Evolutionary conservation across 2,888 invertebrate genomes (phyloP), one percentile per base, ranked within the genome.

Genomic region (Lithophane ornitopus): DNA sequence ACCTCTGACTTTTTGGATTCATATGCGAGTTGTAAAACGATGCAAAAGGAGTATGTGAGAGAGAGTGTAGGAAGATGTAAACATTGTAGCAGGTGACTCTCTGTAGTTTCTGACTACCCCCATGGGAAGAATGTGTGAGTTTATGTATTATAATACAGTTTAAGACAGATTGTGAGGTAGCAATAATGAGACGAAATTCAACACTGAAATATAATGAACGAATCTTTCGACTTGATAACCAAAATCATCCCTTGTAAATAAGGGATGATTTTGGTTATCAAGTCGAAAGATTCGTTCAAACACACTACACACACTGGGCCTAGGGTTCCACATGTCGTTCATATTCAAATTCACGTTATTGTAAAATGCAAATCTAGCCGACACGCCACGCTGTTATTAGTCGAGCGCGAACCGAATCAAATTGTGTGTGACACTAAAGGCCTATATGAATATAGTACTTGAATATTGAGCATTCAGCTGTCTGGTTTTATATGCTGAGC

Each of bases 291-390:
- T n/a, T n/a, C n/a, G n/a, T n/a, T n/a, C n/a, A n/a, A n/a, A n/a
- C 26, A 77, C 34, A 49, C 9, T 34, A 26, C n/a, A n/a, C n/a
- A n/a, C n/a, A n/a, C n/a, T n/a, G n/a, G n/a, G 11, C 28, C 11
- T 19, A 19, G 49, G n/a, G n/a, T 19, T 8, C 52, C 67, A 77
- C 49, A 63, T 62, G 79, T 39, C 70, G 74, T 81, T 66, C 70
- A 80, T 85, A 88, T 88, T 88, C 83, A 82, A 83, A 87, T 85
- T 19, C 49, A 41, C 58, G 71, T 74, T 75, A 84, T 87, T 80
- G 85, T 82, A 87, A 87, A 87, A 88, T 87, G 87, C 81, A 88
- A 87, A 87, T 87, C 8, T n/a, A 56, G 16, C 19, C 59, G 52
- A 22, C 65, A 26, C 49, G 7, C 14, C n/a, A 12, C 39, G 11